phyloP scores from a whole-genome alignment of 2,888 invertebrate genomes.

The Loripinus fragilis region DNA sequence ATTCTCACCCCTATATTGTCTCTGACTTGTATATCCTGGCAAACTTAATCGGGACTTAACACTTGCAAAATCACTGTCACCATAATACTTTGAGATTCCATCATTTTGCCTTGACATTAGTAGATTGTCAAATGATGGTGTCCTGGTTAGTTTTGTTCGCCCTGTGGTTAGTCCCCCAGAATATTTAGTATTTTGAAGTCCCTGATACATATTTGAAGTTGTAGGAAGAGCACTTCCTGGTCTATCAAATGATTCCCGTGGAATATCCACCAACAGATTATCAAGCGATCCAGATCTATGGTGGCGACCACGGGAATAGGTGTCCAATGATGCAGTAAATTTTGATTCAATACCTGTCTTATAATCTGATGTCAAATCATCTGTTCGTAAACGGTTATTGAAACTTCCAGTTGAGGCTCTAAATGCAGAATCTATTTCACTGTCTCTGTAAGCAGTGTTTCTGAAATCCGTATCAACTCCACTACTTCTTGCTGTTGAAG shows the following conservation, averaged over 20 bases:
- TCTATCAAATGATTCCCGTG: constrained; percentile 32
- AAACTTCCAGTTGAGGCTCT: constrained; percentile 54
- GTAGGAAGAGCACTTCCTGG: constrained; percentile 51
- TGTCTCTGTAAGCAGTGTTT: constrained; percentile 6
- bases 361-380: constrained; percentile 40
- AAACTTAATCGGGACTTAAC: constrained; percentile 42
- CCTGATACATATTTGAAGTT: constrained; percentile 50
- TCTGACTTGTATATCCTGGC: constrained; percentile 47
- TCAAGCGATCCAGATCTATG: constrained; percentile 56
- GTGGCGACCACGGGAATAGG: constrained; percentile 53
- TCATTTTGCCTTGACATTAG: constrained; percentile 51
- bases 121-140: constrained; percentile 68
- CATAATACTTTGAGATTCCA: constrained; percentile 48
- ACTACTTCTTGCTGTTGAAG: constrained; percentile 20
- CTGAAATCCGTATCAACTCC: constrained; percentile 6
- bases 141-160: constrained; percentile 53
- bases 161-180: constrained; percentile 50
- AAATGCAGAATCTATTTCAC: constrained; percentile 46
- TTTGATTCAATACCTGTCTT: constrained; percentile 44
- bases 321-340: constrained; percentile 49
- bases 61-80: constrained; percentile 51
- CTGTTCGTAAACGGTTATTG: constrained; percentile 18
- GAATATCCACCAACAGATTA: constrained; percentile 40
- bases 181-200: constrained; percentile 39
- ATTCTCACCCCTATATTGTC: constrained; percentile 48